Base-by-base conservation (phyloP, 2,888 invertebrate species). In the Ctenicera cuprea region DNA sequence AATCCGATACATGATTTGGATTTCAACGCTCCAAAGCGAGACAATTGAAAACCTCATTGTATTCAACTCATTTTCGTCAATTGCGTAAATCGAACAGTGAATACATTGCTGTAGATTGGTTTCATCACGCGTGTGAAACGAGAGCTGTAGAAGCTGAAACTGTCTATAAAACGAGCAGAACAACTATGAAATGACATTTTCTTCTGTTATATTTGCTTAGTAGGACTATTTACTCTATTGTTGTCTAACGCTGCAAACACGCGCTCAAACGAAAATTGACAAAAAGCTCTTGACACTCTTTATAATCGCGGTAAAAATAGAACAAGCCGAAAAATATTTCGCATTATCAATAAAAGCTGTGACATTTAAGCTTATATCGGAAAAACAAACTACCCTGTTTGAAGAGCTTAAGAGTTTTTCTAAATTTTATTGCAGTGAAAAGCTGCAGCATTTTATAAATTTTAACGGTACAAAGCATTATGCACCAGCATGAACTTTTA, bases 71-170 rank as follows among this genome's bases (percentile, higher is more conserved):
- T 26, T 50, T 20, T 50, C 26, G 20, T 50, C 50, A 50, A 50
- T 50, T 50, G 50, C 22, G 50, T 50, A 50, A 50, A 50, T 50
- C 50, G 50, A 20, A 50, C 26, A 50, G 26, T 26, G 22, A 50
- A 50, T 50, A 50, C 50, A 3, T 26, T 26, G 50, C 26, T 48
- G 50, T 50, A 26, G 50, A 50, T 50, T 50, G 26, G 50, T 50
- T 26, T 9, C 50, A 26, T 50, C 22, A 26, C 26, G 50, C 26
- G 50, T 50, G 26, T 50, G n/a, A 22, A 50, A 22, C 22, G n/a
- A 20, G 20, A 20, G 3, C 50, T 50, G 12, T 50, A 22, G 12
- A 26, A 50, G 50, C 26, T 50, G 22, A 50, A 22, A 50, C 26
- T 26, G 50, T 50, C 18, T 30, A 52, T 52, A 22, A 52, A 52